Base-by-base conservation (phyloP, 1,140 invertebrate species). In the Aphis craccivora region DNA sequence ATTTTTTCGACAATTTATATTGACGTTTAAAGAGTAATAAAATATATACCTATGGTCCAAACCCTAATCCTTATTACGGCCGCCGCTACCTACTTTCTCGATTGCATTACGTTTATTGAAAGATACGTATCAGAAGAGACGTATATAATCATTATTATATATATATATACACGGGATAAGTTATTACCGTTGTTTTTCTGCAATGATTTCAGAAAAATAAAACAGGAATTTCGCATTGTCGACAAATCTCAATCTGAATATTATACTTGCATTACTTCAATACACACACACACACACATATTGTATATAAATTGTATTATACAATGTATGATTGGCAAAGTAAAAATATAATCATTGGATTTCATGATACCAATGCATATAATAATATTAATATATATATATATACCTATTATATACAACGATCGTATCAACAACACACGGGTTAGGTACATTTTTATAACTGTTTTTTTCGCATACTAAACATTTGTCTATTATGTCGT, bases 1-100 rank as follows among this genome's bases (percentile, higher is more conserved):
- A 76, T 76, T 76, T 76, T 60, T 76, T 76, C 60, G 60, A 76
- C 60, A 76, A 76, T 76, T 76, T 76, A 76, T 76, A 76, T 76
- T 76, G 60, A 76, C 60, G 60, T 76, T 76, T 76, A 76, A 76
- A 76, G n/a, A 76, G 60, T 76, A 76, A 76, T 76, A 76, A 76
- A 18, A 76, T n/a, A 76, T 76, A 76, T 76, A 76, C 60, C 60
- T n/a, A 30, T n/a, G 60, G 60, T n/a, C 60, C 60, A 14, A 76
- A 76, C 30, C 60, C 60, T 76, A 76, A 76, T 76, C 60, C 60
- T n/a, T 76, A 76, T n/a, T n/a, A 35, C 60, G 60, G 22, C 60
- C 60, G n/a, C 14, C 60, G 60, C 60, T 76, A n/a, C 60, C 60
- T 76, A n/a, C 60, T n/a, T 76, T 35, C n/a, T 76, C n/a, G 30